Conservation (phyloP, 2,797 vertebrate genomes). For the Tinamus major region DNA sequence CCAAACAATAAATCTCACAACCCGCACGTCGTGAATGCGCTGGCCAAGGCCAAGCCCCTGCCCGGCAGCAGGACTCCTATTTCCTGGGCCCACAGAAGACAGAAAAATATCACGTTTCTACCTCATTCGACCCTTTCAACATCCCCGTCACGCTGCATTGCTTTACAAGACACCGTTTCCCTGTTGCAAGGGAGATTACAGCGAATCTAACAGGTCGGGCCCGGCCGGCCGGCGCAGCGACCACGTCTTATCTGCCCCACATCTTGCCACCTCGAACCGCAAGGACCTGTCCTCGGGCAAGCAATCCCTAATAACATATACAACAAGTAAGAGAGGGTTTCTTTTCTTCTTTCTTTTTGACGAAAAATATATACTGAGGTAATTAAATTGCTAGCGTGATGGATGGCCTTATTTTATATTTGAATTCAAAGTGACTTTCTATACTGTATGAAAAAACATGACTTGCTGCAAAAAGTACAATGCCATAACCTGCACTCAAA, state of each 20-base stretch:
- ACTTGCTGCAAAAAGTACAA: constrained; percentile 54
- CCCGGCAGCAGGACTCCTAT: constrained; percentile 75
- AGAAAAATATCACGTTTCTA: constrained; percentile 87
- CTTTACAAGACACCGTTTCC: constrained; percentile 83
- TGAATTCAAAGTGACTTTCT: constrained; percentile 84
- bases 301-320: constrained; percentile 91
- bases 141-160: constrained; percentile 76
- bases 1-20: constrained; percentile 68
- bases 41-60: constrained; percentile 63
- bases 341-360: constrained; percentile 65
- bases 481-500: constrained; percentile 42
- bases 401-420: constrained; percentile 90
- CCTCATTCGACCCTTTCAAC: constrained; percentile 82
- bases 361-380: constrained; percentile 93
- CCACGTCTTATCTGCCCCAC: constrained; percentile 79
- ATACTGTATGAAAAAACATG: constrained; percentile 64
- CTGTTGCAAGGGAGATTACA: constrained; percentile 80
- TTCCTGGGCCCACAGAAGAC: constrained; percentile 82
- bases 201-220: constrained; percentile 81
- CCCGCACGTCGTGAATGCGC: background rate
- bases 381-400: constrained; percentile 99
- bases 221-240: constrained; percentile 70
- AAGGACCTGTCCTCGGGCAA: constrained; percentile 83
- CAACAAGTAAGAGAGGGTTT: constrained; percentile 82
- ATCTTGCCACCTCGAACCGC: constrained; percentile 78